Evolutionary conservation across 2,888 invertebrate genomes (phyloP).

Genomic region (Morinoia aosen): DNA sequence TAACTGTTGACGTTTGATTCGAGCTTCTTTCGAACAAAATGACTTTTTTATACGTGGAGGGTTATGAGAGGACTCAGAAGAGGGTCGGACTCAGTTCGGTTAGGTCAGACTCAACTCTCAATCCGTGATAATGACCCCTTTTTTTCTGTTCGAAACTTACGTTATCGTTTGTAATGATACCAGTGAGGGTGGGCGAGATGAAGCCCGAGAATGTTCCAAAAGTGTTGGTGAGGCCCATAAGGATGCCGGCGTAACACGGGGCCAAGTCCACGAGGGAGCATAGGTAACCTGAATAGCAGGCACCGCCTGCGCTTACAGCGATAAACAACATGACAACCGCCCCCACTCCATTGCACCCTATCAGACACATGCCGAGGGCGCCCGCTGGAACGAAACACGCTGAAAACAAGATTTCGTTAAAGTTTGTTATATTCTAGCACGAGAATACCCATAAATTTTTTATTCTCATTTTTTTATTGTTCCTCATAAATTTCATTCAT

Average conservation of each 20-base stretch:
- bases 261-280: conserved; percentile 65
- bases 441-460: too few species aligned
- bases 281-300: conserved; percentile 59
- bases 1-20: too few species aligned
- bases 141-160: conserved; percentile 53
- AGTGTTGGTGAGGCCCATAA: conserved; percentile 69
- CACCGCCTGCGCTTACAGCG: conserved; percentile 57
- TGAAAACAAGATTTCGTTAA: background rate
- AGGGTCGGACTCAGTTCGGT: too few species aligned
- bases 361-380: conserved; percentile 64
- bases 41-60: too few species aligned
- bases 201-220: conserved; percentile 70
- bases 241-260: conserved; percentile 64
- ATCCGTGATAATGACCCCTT: too few species aligned
- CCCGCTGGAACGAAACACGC: conserved; percentile 60
- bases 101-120: too few species aligned
- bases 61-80: too few species aligned
- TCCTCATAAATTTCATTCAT: too few species aligned
- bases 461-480: too few species aligned
- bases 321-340: conserved; percentile 61
- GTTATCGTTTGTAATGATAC: conserved; percentile 65
- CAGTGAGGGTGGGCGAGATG: conserved; percentile 64
- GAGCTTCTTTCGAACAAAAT: too few species aligned
- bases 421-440: too few species aligned
- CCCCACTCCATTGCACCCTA: conserved; percentile 57